phyloP scores from a whole-genome alignment of 1,140 invertebrate genomes.

The Danaus melanippus region DNA sequence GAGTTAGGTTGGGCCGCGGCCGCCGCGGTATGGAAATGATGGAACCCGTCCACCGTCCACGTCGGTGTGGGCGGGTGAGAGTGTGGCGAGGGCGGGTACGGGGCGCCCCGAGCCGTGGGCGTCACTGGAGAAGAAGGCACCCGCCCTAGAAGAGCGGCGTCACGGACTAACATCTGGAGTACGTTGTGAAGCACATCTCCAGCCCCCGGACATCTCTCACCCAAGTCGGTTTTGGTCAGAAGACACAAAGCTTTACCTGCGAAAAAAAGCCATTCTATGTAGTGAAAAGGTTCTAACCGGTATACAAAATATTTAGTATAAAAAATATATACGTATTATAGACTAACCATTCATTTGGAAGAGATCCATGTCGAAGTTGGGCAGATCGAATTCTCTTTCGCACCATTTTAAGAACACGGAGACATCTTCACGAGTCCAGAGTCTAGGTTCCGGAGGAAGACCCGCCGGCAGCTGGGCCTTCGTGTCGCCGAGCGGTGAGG shows the following conservation, averaged over 20 bases:
- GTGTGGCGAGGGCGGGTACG: constrained; percentile 82
- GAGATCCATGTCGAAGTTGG: constrained; percentile 92
- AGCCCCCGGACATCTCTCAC: constrained; percentile 90
- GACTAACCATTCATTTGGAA: constrained; percentile 96
- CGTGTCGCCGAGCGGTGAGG: constrained; percentile 84
- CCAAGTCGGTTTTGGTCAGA: constrained; percentile 90
- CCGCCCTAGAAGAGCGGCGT: constrained; percentile 82
- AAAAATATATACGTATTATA: background rate
- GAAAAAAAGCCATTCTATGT: constrained; percentile 25
- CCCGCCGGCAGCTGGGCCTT: constrained; percentile 87
- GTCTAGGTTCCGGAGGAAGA: constrained; percentile 87
- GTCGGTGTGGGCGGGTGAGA: constrained; percentile 85
- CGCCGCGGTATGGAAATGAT: constrained; percentile 75
- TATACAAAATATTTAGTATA: too few species aligned
- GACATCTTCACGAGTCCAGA: constrained; percentile 94
- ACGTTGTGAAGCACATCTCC: constrained; percentile 96
- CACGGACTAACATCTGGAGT: constrained; percentile 88
- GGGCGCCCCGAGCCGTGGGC: constrained; percentile 84
- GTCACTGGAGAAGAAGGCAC: constrained; percentile 88
- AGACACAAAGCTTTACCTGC: constrained; percentile 91
- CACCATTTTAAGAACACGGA: constrained; percentile 91
- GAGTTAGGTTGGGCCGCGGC: constrained; percentile 83
- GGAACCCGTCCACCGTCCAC: constrained; percentile 76
- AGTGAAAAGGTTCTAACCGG: too few species aligned
- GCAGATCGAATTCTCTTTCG: constrained; percentile 93